Conservation (phyloP, 2,113 vertebrate species). For the Micronycteris hirsuta region DNA sequence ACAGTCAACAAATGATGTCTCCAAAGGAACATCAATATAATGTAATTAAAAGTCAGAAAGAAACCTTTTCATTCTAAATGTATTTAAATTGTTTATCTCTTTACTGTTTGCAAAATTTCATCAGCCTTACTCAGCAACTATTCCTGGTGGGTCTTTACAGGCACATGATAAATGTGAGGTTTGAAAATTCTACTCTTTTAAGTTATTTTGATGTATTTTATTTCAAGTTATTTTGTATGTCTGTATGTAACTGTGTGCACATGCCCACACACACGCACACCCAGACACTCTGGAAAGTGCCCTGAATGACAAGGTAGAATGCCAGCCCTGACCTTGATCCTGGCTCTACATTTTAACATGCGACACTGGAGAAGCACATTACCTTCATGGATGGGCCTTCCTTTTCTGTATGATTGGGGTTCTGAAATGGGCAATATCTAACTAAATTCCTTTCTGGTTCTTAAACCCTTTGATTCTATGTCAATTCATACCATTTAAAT, state of each 20-base stretch:
- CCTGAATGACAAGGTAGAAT: background rate
- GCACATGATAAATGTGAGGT: background rate
- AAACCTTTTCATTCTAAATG: slow-evolving; percentile 40
- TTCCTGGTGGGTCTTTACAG: background rate
- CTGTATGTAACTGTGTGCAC: background rate
- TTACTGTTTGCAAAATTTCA: slow-evolving; percentile 37
- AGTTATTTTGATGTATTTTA: background rate
- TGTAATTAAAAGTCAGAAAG: slow-evolving; percentile 60
- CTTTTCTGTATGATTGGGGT: background rate
- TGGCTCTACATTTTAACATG: background rate
- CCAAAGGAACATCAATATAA: slow-evolving; percentile 56
- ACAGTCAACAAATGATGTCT: slow-evolving; percentile 37
- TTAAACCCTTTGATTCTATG: background rate
- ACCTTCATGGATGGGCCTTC: background rate
- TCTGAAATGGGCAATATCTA: background rate
- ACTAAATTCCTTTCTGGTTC: background rate
- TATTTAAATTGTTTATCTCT: slow-evolving; percentile 46
- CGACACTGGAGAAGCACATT: background rate
- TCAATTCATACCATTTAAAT: background rate
- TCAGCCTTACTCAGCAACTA: slow-evolving; percentile 8
- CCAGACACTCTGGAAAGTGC: background rate
- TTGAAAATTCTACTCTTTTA: slow-evolving; percentile 7
- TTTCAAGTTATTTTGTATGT: background rate
- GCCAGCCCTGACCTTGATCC: background rate
- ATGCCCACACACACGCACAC: rapidly evolving